A percentile compares a stretch with the other conserved stretches of the same genome.
These are phyloP conservation scores for Hydrochoerus hydrochaeris DNA, from an alignment of 2,113 vertebrate genomes.

Conservation along the genomic window DNA sequence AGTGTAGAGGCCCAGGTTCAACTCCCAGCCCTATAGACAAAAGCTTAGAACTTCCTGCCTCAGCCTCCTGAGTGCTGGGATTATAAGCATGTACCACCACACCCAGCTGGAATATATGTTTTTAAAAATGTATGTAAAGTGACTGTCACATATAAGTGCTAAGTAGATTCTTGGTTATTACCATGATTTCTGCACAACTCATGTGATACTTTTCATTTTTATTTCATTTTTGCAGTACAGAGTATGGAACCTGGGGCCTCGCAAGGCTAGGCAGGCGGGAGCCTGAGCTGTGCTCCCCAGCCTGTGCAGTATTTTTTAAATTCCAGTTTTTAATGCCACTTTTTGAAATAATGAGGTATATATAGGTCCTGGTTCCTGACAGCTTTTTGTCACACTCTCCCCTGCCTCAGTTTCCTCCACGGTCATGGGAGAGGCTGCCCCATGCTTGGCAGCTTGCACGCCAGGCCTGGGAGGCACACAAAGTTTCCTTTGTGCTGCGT, in stretches of 20 bases:
- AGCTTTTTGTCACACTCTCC: neutral
- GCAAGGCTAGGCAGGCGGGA: neutral
- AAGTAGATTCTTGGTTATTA: neutral
- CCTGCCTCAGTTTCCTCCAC: constrained; percentile 30
- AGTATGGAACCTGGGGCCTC: neutral
- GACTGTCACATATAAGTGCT: neutral
- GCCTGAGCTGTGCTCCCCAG: neutral
- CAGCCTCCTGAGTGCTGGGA: neutral
- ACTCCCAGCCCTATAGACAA: neutral
- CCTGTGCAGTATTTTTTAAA: neutral
- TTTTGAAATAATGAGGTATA: neutral
- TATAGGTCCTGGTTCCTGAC: neutral
- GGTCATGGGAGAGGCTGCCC: neutral
- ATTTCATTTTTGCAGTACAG: neutral
- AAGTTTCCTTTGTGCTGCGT: constrained; percentile 66
- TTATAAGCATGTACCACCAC: neutral
- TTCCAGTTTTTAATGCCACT: neutral
- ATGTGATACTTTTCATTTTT: neutral
- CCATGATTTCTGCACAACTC: neutral
- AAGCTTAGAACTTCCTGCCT: neutral
- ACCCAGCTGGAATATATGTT: neutral
- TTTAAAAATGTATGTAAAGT: neutral
- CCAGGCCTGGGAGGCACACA: constrained; percentile 56
- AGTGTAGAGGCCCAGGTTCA: neutral
- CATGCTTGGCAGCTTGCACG: neutral